Evolutionary conservation across 2,113 vertebrate species (phyloP).

Genomic region (Ammodytes marinus): DNA sequence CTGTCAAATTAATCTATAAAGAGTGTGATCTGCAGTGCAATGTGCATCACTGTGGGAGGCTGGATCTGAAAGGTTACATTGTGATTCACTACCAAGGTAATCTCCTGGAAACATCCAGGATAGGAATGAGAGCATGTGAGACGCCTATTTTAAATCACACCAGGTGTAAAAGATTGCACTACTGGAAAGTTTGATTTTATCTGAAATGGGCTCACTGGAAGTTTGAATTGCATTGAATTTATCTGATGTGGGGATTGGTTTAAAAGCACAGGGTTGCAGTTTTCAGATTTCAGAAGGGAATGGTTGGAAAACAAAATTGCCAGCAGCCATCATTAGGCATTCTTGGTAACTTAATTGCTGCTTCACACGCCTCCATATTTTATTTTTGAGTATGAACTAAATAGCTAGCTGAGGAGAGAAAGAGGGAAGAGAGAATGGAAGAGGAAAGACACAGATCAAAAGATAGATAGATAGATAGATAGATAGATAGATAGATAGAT

Average conservation of each 20-base stretch:
- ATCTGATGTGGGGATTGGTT: neutral
- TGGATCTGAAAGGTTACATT: slow-evolving; percentile 21
- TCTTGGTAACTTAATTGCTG: neutral
- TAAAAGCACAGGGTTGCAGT: neutral
- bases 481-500: neutral
- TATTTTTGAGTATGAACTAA: neutral
- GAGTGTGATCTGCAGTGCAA: slow-evolving; percentile 50
- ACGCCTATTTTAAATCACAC: slow-evolving; percentile 18
- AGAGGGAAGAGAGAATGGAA: neutral
- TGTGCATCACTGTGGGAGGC: slow-evolving; percentile 30
- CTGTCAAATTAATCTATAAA: slow-evolving; percentile 67
- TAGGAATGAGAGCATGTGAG: slow-evolving; percentile 8
- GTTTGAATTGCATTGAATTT: neutral
- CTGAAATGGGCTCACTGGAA: neutral
- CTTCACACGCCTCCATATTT: neutral
- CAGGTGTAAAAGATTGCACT: neutral
- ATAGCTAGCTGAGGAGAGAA: neutral
- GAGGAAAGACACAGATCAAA: neutral
- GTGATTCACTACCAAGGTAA: slow-evolving; percentile 13
- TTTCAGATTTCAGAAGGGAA: neutral
- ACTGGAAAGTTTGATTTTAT: slow-evolving; percentile 9
- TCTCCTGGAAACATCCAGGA: slow-evolving; percentile 19
- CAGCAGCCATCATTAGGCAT: neutral
- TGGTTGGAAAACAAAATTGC: neutral
- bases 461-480: neutral